Evolutionary conservation across 2,797 vertebrate species (phyloP), one percentile per base, ranked within the genome.

Genomic region (Coregonus ussuriensis): DNA sequence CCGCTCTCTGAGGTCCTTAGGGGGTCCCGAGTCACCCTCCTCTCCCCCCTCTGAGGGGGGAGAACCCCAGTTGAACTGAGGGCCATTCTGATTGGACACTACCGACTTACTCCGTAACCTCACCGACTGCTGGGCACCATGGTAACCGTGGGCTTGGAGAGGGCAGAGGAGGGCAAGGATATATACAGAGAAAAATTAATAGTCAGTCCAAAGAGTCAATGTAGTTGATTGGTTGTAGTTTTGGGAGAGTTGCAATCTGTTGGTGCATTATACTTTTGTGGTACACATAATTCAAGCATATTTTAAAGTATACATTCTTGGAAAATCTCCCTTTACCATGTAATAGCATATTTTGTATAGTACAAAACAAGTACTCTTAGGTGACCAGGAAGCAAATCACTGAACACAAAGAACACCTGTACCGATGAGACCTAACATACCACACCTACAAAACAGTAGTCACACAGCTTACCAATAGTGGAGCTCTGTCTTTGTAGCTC

Each of bases 11-110:
- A 95, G 74, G n/a, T 92, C 92, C 29, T 0, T 82, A 3, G 74
- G 35, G 0, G 54, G 53, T 31, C 77, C 83, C 1, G 77, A 21
- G 0, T 74, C 33, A 6, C 18, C 81, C 16, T 68, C 85, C 0
- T 81, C 86, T 5, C 78, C 78, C 16, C 76, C 74, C 6, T 84
- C 82, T 6, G 29, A 0, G 0, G 81, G 73, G 0, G 9, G 14
- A 0, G 88, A 56, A 82, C 75, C 81, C 92, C 81, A 89, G 82
- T 87, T 81, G 83, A 88, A 90, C 76, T 88, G 90, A 68, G 87
- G 89, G 15, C 74, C 72, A 75, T 80, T 90, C 54, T 83, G 85
- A 80, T 68, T 82, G 51, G 85, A 82, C 72, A 1, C 70, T 33
- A 0, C 72, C 35, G 87, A 83, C 1, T 85, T 81, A 78, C 31